phyloP scores from a whole-genome alignment of 2,888 invertebrate genomes.

The Hermaeophaga mercurialis region DNA sequence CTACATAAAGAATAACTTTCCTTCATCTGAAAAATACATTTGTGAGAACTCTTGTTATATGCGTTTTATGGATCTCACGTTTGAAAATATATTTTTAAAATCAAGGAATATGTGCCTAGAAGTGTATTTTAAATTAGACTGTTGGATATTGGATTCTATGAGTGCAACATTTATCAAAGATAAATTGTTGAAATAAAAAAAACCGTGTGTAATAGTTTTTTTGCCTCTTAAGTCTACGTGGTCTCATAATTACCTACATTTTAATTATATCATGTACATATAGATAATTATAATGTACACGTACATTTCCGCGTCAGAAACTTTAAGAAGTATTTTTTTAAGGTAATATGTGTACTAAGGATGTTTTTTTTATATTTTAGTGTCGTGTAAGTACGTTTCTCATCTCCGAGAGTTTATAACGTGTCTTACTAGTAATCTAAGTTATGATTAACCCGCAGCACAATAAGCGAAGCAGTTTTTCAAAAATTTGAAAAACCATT shows the following conservation, averaged over 20 bases:
- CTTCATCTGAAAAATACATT: too few species aligned
- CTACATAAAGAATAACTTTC: too few species aligned
- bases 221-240: conserved; percentile 23
- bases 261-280: conserved; percentile 39
- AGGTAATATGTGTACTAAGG: conserved; percentile 34
- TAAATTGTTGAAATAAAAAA: too few species aligned
- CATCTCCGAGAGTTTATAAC: conserved; percentile 35
- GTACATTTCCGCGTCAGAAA: conserved; percentile 27
- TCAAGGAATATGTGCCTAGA: conserved; percentile 8
- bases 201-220: conserved; percentile 4
- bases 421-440: conserved; percentile 36
- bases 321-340: conserved; percentile 35
- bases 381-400: conserved; percentile 33
- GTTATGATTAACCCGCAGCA: conserved; percentile 32
- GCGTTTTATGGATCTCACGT: neutral
- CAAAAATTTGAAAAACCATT: conserved; percentile 14
- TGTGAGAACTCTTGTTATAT: conserved; percentile 10
- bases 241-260: conserved; percentile 34
- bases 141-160: too few species aligned
- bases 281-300: conserved; percentile 40
- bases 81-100: conserved; percentile 6
- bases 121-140: too few species aligned
- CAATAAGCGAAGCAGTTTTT: conserved; percentile 27
- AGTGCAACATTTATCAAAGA: too few species aligned
- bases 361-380: conserved; percentile 34